phyloP scores from a whole-genome alignment of 2,113 vertebrate genomes.

The Chlorodrepanis virens region DNA sequence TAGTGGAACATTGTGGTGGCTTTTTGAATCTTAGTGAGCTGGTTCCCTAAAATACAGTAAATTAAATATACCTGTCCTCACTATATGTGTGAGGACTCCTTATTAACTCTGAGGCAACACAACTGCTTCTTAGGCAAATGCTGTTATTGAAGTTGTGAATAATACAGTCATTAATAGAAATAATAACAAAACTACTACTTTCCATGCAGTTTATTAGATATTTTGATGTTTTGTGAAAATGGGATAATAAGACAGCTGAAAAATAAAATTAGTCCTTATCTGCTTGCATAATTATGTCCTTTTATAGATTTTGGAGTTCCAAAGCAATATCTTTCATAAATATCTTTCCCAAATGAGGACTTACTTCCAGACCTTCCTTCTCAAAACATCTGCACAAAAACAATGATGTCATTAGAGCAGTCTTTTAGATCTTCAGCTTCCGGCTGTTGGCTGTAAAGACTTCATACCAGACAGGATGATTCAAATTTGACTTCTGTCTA shows the following conservation, averaged over 20 bases:
- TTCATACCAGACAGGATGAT: background rate
- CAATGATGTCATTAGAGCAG: background rate
- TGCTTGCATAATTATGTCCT: accelerated
- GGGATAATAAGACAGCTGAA: background rate
- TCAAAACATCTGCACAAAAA: background rate
- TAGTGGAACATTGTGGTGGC: accelerated
- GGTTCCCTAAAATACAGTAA: background rate
- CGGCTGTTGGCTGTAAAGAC: background rate
- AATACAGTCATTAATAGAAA: background rate
- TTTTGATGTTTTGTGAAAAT: background rate
- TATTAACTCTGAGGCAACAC: background rate
- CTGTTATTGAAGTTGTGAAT: background rate
- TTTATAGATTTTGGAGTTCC: background rate
- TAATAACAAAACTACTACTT: background rate
- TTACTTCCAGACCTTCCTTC: background rate
- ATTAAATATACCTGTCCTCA: background rate
- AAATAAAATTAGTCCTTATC: background rate
- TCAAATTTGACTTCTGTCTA: background rate
- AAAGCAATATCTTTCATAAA: background rate
- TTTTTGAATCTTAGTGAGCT: background rate
- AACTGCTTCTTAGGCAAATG: background rate
- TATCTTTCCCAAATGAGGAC: background rate
- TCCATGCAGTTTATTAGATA: background rate
- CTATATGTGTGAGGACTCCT: background rate
- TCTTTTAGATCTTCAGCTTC: background rate